These are phyloP conservation scores for Semnornis frantzii DNA, from an alignment of 2,113 vertebrate genomes.

Conservation along the genomic window DNA sequence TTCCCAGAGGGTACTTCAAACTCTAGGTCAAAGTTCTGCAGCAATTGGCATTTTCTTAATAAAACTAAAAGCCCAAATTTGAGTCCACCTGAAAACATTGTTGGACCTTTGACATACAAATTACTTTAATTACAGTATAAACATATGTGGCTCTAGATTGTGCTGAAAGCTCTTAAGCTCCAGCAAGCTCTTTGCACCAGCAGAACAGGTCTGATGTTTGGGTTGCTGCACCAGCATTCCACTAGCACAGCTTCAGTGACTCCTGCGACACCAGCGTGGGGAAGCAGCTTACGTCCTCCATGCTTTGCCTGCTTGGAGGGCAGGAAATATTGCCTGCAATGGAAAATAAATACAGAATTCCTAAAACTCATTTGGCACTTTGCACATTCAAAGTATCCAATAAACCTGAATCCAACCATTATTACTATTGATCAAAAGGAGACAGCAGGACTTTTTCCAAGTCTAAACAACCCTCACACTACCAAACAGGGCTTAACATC, in stretches of 20 bases:
- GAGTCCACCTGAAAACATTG: background rate
- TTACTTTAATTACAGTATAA: background rate
- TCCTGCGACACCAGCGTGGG: rapidly evolving
- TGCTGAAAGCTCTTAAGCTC: background rate
- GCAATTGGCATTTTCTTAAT: background rate
- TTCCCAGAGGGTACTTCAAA: background rate
- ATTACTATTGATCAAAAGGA: background rate
- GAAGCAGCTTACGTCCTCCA: background rate
- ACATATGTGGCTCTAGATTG: background rate
- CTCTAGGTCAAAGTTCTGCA: background rate
- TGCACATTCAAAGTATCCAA: background rate
- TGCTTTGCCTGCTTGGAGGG: background rate
- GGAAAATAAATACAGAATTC: background rate
- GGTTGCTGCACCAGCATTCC: background rate
- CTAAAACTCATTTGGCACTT: background rate
- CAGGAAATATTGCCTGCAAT: background rate
- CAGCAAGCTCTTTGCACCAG: background rate
- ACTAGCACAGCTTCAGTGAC: background rate
- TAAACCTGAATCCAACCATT: background rate
- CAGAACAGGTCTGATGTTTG: background rate
- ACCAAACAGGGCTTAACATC: background rate
- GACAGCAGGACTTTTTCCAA: background rate
- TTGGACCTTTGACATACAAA: background rate
- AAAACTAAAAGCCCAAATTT: background rate
- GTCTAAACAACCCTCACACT: background rate